These are phyloP conservation scores for Eilema caniola DNA, from an alignment of 2,888 invertebrate genomes.

Conservation along the genomic window DNA sequence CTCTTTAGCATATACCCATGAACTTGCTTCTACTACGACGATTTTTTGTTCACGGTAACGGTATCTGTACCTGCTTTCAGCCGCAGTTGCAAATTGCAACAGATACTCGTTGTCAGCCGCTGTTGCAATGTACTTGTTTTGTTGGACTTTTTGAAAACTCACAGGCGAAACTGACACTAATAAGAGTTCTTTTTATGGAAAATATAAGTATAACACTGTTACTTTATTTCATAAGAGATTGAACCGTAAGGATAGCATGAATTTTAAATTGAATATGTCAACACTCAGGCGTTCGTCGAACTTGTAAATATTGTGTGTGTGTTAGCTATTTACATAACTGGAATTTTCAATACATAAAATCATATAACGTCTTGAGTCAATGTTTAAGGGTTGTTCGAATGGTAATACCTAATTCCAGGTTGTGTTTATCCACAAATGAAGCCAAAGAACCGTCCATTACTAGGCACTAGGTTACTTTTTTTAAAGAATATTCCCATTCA, in stretches of 20 bases:
- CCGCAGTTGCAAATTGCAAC: not conserved
- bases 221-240: not conserved
- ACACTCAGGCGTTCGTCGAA: not conserved
- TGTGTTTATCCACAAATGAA: too few relatives aligned
- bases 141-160: not conserved
- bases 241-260: not conserved
- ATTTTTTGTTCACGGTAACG: too few relatives aligned
- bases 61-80: too few relatives aligned
- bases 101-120: not conserved
- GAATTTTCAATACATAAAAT: not conserved
- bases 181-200: not conserved
- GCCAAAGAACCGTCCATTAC: too few relatives aligned
- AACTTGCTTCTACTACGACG: too few relatives aligned
- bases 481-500: too few relatives aligned
- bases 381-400: not conserved
- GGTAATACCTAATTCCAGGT: not conserved
- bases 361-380: not conserved
- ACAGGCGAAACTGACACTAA: not conserved
- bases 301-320: not conserved
- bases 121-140: not conserved
- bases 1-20: too few relatives aligned
- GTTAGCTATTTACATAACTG: not conserved
- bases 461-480: too few relatives aligned
- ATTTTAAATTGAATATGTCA: not conserved
- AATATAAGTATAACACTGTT: not conserved